Evolutionary conservation across 2,113 vertebrate species (phyloP).

Genomic region (Pedionomus torquatus): DNA sequence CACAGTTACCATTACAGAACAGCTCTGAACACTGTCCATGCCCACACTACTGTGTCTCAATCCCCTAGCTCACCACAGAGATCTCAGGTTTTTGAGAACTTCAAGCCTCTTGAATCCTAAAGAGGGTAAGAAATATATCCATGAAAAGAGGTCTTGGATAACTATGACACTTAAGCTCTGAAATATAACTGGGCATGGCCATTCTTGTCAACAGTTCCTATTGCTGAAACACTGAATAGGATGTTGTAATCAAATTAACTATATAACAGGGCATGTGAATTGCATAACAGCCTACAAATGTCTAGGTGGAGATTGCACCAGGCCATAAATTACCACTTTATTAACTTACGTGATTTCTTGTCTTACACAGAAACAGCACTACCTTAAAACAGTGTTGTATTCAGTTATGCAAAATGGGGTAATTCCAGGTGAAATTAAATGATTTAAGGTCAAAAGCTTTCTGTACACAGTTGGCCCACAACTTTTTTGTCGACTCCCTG

Average conservation of each 20-base stretch:
- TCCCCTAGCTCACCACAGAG: background rate
- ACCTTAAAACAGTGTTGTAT: background rate
- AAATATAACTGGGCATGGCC: constrained; percentile 15
- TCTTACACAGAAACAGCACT: background rate
- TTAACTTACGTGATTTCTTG: constrained; percentile 16
- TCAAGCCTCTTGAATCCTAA: background rate
- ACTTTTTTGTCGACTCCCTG: background rate
- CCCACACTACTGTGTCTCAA: background rate
- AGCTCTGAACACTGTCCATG: background rate
- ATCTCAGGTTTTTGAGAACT: background rate
- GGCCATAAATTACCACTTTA: background rate
- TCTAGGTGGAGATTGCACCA: background rate
- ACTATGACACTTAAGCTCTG: background rate
- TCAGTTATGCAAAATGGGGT: background rate
- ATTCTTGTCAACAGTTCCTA: constrained; percentile 18
- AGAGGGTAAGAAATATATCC: background rate
- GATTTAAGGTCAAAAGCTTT: background rate
- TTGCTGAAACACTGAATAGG: background rate
- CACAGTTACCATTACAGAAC: background rate
- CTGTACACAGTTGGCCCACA: background rate
- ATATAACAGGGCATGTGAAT: background rate
- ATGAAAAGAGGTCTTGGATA: background rate
- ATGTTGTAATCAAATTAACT: constrained; percentile 17
- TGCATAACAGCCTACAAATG: background rate
- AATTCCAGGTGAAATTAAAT: background rate